phyloP scores from a whole-genome alignment of 2,888 invertebrate species.

The Encarsia formosa region DNA sequence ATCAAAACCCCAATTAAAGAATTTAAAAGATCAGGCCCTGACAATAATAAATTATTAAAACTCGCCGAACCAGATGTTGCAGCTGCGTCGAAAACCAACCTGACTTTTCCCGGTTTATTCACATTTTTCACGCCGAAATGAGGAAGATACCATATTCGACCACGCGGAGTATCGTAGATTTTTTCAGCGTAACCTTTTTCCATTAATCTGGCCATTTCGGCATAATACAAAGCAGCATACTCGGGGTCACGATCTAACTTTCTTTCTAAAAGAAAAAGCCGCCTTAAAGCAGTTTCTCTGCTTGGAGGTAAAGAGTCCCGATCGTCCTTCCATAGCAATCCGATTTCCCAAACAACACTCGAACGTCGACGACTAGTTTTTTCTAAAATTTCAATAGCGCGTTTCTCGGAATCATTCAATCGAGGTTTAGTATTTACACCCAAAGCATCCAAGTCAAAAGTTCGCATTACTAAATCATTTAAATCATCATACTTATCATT shows the following conservation, averaged over 20 bases:
- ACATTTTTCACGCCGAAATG: neutral
- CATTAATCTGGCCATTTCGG: neutral
- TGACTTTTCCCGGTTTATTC: neutral
- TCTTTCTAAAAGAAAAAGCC: neutral
- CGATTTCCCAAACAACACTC: neutral
- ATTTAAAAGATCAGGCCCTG: neutral
- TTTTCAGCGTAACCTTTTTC: neutral
- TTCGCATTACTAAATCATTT: neutral
- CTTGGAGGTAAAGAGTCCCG: neutral
- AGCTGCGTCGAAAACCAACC: neutral
- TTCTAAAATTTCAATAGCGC: neutral
- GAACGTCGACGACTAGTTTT: neutral
- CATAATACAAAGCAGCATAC: neutral
- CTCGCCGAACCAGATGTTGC: neutral
- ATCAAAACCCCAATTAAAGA: neutral
- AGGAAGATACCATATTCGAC: neutral
- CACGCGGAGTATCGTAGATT: neutral
- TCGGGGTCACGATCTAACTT: neutral
- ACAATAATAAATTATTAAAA: neutral
- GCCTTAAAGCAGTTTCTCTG: neutral
- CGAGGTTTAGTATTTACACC: neutral
- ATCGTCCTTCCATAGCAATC: neutral
- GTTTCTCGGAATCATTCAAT: neutral
- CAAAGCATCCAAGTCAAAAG: neutral
- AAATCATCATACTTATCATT: too few species aligned